Percentiles rank a stretch among this genome's conserved stretches.
These are phyloP conservation scores for Polydrusus tereticollis DNA, from an alignment of 2,888 invertebrate species.

Conservation along the genomic window DNA sequence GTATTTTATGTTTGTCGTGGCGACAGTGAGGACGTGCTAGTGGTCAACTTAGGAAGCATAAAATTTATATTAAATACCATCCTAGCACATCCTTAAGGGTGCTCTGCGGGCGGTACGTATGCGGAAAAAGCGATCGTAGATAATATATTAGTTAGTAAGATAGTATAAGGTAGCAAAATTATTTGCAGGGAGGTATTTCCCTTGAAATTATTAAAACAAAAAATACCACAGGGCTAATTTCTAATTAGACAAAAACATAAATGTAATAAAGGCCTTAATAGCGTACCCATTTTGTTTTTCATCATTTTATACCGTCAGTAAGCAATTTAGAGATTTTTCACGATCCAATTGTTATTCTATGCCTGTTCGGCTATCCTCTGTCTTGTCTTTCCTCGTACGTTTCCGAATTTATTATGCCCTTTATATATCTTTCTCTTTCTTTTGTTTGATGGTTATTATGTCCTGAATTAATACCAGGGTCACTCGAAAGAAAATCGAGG, in stretches of 20 bases:
- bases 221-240: no score
- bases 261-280: not conserved
- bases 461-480: not conserved
- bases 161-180: no score
- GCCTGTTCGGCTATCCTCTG: conserved; percentile 59
- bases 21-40: not conserved
- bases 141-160: no score
- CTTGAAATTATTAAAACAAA: no score
- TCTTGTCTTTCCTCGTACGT: conserved; percentile 58
- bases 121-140: no score
- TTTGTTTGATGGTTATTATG: conserved; percentile 20
- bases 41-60: not conserved
- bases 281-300: conserved; percentile 47
- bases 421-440: conserved; percentile 57
- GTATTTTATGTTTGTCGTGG: conserved; percentile 27
- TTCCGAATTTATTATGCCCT: conserved; percentile 63
- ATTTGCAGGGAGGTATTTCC: no score
- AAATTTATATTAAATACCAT: not conserved
- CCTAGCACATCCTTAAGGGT: no score
- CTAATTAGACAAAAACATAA: no score
- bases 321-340: conserved; percentile 58
- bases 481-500: not conserved
- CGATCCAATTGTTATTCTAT: conserved; percentile 61
- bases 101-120: not conserved
- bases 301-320: conserved; percentile 61